Base-by-base conservation (phyloP, 2,113 vertebrate genomes). In the Pelmatolapia mariae region DNA sequence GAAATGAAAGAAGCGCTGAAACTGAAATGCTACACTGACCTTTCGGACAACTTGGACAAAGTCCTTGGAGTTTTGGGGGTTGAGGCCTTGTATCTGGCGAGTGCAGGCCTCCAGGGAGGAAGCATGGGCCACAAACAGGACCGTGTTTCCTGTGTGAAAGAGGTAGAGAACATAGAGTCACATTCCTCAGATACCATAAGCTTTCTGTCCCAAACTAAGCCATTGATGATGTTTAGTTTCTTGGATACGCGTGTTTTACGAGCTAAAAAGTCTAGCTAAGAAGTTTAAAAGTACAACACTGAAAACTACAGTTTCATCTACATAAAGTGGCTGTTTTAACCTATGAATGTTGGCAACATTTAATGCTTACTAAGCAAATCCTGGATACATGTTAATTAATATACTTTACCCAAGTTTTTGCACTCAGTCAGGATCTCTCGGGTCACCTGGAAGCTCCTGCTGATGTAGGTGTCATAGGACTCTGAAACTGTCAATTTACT, bases 21-120 rank as follows among this genome's bases (percentile, higher is more conserved):
- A 56, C 16, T 6, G 6, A 86, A 89, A 80, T 8, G 81, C 50
- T 50, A 31, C 43, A 79, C 83, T 96, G 92, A 99, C 99, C 98
- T 99, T 99, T 89, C 99, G 95, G 90, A 99, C 99, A 95, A 99
- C 98, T 95, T 99, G 98, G 15, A 99, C 97, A 61, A 99, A 99
- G 95, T 99, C 99, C 97, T 99, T 99, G 93, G 98, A 96, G 95
- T 98, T 99, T 95, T 99, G 98, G 0, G 98, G 98, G 0, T 96
- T 98, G 43, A 99, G 97, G 79, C 99, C 98, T 80, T 99, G 98
- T 83, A 99, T 97, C 66, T 99, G 99, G 90, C 99, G 98, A 85
- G 99, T 99, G 40, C 99, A 99, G 1, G 98, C 99, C 94, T 99
- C 99, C 47, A 99, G 97, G 85, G 99, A 99, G 80, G 99, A 99